A percentile compares a stretch with the other conserved stretches of the same genome.
Evolutionary conservation across 1,140 invertebrate genomes (phyloP).

Genomic region (Hypothenemus hampei): DNA sequence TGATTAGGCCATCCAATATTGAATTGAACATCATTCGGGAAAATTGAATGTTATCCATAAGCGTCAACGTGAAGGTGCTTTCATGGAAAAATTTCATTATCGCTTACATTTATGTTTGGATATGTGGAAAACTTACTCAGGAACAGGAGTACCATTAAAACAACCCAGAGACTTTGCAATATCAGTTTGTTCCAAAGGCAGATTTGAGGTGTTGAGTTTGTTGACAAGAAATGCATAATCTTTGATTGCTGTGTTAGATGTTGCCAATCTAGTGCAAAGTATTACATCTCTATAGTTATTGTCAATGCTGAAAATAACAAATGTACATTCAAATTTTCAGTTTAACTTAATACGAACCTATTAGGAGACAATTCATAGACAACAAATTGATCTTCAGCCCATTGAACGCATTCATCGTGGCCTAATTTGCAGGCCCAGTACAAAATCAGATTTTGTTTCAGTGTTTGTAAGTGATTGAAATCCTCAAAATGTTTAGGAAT

Average conservation of each 20-base stretch:
- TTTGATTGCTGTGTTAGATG: neutral
- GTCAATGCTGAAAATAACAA: no score
- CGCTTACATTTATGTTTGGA: neutral
- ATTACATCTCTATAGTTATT: constrained; percentile 54
- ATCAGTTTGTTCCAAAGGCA: constrained; percentile 10
- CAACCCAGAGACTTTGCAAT: neutral
- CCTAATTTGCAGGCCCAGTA: constrained; percentile 51
- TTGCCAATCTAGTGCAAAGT: constrained; percentile 47
- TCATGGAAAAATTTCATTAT: constrained; percentile 2
- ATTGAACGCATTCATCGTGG: constrained; percentile 45
- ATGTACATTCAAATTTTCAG: no score
- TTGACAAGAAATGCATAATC: neutral
- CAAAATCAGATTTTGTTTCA: constrained; percentile 45
- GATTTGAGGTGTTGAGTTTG: neutral
- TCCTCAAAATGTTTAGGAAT: constrained; percentile 31
- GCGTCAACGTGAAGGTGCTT: neutral
- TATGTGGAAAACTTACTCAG: constrained; percentile 4
- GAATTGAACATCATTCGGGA: neutral
- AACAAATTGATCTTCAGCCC: constrained; percentile 40
- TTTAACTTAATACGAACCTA: no score
- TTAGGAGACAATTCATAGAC: constrained; percentile 3
- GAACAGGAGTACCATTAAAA: neutral
- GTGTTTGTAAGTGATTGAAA: constrained; percentile 42
- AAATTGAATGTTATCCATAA: neutral
- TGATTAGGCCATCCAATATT: neutral